A percentile compares a stretch with the other conserved stretches of the same genome.
Evolutionary conservation across 2,888 invertebrate genomes (phyloP).

Genomic region (Polymixis lichenea): DNA sequence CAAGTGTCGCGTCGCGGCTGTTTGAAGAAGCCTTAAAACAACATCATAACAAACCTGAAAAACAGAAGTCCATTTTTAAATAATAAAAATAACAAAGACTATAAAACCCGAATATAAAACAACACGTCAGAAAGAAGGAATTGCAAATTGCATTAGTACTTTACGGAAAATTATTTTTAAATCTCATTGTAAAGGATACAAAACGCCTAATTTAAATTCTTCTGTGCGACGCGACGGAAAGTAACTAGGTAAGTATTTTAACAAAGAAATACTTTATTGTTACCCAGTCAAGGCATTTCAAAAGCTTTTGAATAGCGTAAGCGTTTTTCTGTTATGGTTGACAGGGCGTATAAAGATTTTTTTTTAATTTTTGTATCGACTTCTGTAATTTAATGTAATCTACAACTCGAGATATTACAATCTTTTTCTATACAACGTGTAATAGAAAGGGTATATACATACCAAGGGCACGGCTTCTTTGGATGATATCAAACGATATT

Average conservation of each 20-base stretch:
- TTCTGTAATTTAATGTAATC: background rate
- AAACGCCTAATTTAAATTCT: constrained; percentile 60
- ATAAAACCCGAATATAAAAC: background rate
- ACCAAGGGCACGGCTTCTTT: too few species aligned
- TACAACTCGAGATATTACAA: background rate
- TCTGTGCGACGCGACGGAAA: constrained; percentile 36
- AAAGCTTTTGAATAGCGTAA: constrained; percentile 68
- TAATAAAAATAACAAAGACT: constrained; percentile 11
- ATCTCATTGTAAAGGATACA: constrained; percentile 52
- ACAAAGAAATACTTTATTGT: constrained; percentile 73
- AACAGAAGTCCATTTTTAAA: background rate
- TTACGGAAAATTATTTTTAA: constrained; percentile 37
- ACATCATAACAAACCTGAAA: background rate
- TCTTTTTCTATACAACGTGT: too few species aligned
- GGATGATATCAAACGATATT: too few species aligned
- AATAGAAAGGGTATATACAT: too few species aligned
- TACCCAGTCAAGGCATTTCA: constrained; percentile 61
- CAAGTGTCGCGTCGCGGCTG: too few species aligned
- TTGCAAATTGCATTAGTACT: constrained; percentile 39
- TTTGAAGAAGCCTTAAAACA: too few species aligned
- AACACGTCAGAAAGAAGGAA: constrained; percentile 16
- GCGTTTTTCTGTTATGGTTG: constrained; percentile 8
- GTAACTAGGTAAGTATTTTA: constrained; percentile 56
- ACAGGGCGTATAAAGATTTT: constrained; percentile 7
- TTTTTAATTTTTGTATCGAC: constrained; percentile 33